These are phyloP conservation scores for Cavia aperea DNA, from an alignment of 2,113 vertebrate genomes.

Conservation along the genomic window DNA sequence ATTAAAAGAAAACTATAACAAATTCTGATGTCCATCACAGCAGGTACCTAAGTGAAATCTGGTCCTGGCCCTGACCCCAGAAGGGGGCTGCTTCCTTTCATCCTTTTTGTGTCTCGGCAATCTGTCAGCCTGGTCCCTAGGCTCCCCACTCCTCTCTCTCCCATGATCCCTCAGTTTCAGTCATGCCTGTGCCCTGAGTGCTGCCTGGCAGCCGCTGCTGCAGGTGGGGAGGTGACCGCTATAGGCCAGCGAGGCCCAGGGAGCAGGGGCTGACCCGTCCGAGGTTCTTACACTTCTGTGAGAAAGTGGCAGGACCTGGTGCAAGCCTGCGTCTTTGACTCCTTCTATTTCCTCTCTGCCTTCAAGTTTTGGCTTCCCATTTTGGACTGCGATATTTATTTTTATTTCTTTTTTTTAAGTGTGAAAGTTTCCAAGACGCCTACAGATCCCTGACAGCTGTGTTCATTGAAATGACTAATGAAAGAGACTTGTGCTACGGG, in stretches of 20 bases:
- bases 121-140: not conserved
- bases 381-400: conserved; percentile 4
- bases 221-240: not conserved
- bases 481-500: conserved; percentile 4
- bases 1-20: not conserved
- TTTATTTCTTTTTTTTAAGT: not conserved
- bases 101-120: not conserved
- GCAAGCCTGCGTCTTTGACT: not conserved
- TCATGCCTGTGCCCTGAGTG: not conserved
- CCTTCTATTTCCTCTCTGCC: not conserved
- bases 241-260: not conserved
- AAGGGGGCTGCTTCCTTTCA: not conserved
- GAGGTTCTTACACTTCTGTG: not conserved
- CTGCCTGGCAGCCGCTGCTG: not conserved
- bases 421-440: conserved; percentile 45
- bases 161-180: not conserved
- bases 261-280: not conserved
- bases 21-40: not conserved
- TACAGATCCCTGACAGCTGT: conserved; percentile 40
- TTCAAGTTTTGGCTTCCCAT: conserved; percentile 21
- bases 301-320: not conserved
- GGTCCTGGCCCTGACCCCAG: not conserved
- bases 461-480: conserved; percentile 47
- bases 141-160: not conserved
- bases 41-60: not conserved